Percentiles rank a stretch among this genome's conserved stretches.
phyloP scores from a whole-genome alignment of 2,888 invertebrate genomes.

The Harpalus rubripes region DNA sequence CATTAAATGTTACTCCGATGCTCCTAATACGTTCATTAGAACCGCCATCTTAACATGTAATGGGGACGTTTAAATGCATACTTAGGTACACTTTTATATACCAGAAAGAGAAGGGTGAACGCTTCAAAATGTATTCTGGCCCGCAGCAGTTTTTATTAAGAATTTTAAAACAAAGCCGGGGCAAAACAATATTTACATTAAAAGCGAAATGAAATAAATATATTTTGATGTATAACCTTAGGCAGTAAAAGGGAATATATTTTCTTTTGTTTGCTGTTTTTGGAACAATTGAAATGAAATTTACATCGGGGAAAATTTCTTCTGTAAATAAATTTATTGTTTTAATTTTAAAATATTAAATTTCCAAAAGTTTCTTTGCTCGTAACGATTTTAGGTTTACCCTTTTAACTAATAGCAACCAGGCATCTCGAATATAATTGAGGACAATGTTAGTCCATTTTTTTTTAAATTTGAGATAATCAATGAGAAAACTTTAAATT shows the following conservation, averaged over 20 bases:
- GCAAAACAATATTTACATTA: conserved; percentile 17
- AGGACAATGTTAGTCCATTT: no score
- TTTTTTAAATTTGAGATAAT: no score
- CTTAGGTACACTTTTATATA: conserved; percentile 29
- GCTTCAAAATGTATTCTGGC: not conserved
- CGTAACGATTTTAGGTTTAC: no score
- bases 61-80: conserved; percentile 61
- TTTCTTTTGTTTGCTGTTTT: not conserved
- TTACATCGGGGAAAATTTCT: not conserved
- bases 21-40: conserved; percentile 54
- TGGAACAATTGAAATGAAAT: not conserved
- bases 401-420: no score
- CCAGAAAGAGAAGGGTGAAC: no score
- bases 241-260: not conserved
- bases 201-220: conserved; percentile 10
- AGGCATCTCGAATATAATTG: no score
- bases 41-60: conserved; percentile 43
- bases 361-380: not conserved
- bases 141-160: not conserved
- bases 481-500: no score
- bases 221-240: conserved; percentile 7
- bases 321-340: not conserved
- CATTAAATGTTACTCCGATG: conserved; percentile 40
- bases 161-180: not conserved
- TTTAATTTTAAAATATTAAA: not conserved